phyloP scores from a whole-genome alignment of 1,140 invertebrate genomes.

The Trichonephila inaurata region DNA sequence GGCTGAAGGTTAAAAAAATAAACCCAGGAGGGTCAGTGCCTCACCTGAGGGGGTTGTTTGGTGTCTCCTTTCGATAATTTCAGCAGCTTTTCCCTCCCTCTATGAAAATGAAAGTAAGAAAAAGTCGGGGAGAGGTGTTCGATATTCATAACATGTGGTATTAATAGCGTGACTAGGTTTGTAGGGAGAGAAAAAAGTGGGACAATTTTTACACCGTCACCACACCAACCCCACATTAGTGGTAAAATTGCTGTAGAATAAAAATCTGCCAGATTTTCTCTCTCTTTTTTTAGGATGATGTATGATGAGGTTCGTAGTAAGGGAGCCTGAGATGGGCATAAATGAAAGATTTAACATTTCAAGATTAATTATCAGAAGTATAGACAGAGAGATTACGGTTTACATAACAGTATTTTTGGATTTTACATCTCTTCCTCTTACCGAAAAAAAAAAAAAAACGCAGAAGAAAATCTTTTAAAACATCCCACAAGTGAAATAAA shows the following conservation, averaged over 20 bases:
- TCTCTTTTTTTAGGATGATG: not conserved
- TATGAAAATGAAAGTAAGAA: constrained; percentile 40
- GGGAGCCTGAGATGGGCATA: too few relatives aligned
- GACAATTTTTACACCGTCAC: constrained; percentile 20
- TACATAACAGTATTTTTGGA: not conserved
- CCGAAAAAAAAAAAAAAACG: too few relatives aligned
- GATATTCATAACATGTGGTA: constrained; percentile 37
- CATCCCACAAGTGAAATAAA: too few relatives aligned
- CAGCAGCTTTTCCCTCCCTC: not conserved
- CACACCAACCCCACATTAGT: constrained; percentile 1
- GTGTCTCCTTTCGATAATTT: constrained; percentile 61
- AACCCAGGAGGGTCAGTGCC: constrained; percentile 37
- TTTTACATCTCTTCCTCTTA: not conserved
- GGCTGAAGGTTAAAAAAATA: constrained; percentile 64
- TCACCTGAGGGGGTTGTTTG: constrained; percentile 39
- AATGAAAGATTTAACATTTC: too few relatives aligned
- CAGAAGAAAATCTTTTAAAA: too few relatives aligned
- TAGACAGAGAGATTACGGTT: too few relatives aligned
- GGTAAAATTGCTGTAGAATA: constrained; percentile 9
- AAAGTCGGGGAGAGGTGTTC: constrained; percentile 34
- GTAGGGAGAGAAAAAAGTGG: not conserved
- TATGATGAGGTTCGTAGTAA: not conserved
- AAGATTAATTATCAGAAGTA: too few relatives aligned
- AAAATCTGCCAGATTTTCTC: not conserved
- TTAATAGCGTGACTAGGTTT: constrained; percentile 38